Percentiles rank a stretch among this genome's conserved stretches.
Conservation (phyloP, 2,888 invertebrate genomes). For the Cheilosia urbana region DNA sequence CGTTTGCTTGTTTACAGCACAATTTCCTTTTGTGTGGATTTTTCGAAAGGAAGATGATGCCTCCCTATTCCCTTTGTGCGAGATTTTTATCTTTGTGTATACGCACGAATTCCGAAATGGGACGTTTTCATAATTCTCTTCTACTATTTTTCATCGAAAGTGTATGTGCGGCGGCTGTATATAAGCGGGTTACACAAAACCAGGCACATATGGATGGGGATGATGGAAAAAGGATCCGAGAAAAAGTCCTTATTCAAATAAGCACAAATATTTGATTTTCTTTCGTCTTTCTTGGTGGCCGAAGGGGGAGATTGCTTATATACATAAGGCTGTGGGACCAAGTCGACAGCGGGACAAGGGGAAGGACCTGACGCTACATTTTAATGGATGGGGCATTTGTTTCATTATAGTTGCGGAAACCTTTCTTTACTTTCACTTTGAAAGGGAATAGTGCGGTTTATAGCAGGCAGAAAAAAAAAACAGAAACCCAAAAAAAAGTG, state of each 20-base stretch:
- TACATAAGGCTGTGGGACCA: neutral
- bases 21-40: conserved; percentile 37
- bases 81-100: conserved; percentile 55
- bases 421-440: neutral
- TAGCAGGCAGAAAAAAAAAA: neutral
- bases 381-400: neutral
- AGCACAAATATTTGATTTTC: conserved; percentile 51
- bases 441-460: neutral
- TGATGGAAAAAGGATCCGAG: conserved; percentile 15
- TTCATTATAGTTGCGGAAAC: neutral
- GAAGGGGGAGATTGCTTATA: neutral
- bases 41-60: conserved; percentile 5
- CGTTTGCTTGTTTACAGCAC: conserved; percentile 20
- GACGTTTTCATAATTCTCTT: conserved; percentile 64
- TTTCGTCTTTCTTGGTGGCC: conserved; percentile 45
- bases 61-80: conserved; percentile 5
- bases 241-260: conserved; percentile 50
- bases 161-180: neutral
- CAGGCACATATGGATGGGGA: neutral
- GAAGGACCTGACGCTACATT: neutral
- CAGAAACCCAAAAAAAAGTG: neutral
- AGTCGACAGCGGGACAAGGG: neutral
- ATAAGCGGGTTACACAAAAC: neutral
- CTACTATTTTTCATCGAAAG: conserved; percentile 17
- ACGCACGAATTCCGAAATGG: conserved; percentile 57